Base-by-base conservation (phyloP, 2,797 vertebrate species). In the Neosalanx taihuensis region DNA sequence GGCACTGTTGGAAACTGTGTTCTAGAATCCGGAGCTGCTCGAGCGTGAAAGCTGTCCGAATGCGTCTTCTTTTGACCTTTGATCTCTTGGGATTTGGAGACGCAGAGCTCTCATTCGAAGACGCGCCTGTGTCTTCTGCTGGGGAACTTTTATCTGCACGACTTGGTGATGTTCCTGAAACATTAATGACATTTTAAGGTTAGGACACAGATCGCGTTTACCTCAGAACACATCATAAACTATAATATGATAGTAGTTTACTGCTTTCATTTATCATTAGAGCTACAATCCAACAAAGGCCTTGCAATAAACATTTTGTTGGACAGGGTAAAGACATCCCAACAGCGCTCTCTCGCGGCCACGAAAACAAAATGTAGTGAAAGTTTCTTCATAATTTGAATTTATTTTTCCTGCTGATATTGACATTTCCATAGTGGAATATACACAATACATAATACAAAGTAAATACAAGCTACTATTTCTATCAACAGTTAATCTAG, bases 11-110 rank as follows among this genome's bases (percentile, higher is more conserved):
- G 85, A 94, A 94, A 75, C 91, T 92, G 70, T 13, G 75, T 85
- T 94, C 92, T 81, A 94, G 82, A 2, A 90, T 41, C 17, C 84
- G 90, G 71, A 94, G 87, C 87, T 94, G 93, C 72, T 91, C 83
- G 76, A 85, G 37, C 0, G 83, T 89, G 85, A 94, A 94, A 0
- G 91, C 88, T 0, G 93, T 93, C 68, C 93, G 91, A 57, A 92
- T 69, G 18, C 92, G 90, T 0, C 91, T 84, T 5, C 80, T 60
- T 26, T 85, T 89, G 0, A 33, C 75, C 75, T 75, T 78, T 0
- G 76, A 64, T 7, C 64, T 64, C 3, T 9, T 64, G 0, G 3
- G 4, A 41, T 18, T 26, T 10, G 6, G 70, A 23, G 29, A n/a
- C 4, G 23, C 2, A 46, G 71, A 51, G 26, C 62, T 13, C 60